Base-by-base conservation (phyloP, 2,113 vertebrate genomes). In the Hemichromis elongatus region DNA sequence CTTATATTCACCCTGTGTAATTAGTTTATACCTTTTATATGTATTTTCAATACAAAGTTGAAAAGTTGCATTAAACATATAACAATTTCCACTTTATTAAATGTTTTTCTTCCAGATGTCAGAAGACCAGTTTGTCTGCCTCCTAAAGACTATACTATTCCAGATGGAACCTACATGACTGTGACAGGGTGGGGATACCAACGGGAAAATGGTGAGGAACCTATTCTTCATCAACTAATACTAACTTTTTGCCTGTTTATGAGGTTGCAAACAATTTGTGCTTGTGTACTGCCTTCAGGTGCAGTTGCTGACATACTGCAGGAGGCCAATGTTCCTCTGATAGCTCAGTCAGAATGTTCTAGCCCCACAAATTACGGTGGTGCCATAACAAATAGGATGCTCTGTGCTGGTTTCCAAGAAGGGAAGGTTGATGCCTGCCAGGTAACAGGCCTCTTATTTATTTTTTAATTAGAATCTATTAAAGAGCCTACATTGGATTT, bases 341-440 rank as follows among this genome's bases (percentile, higher is more conserved):
- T 99, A 4, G 90, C 94, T 79, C 42, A 19, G 3, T 7, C 4
- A 0, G 57, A 30, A 61, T 99, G 98, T 80, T 96, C 98, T 28
- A 92, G 90, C 6, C 82, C 89, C 1, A 1, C 50, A 0, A 83
- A 96, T 1, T 99, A 99, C 66, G 96, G 96, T 1, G 53, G 57
- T 0, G 55, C 91, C 1, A 88, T 99, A 40, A 97, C 96, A 0
- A 6, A 83, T 11, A 95, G 89, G 85, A 99, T 99, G 98, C 88
- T 99, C 75, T 99, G 98, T 13, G 98, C 98, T 0, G 98, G 98
- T 14, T 90, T 77, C 84, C 50, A 92, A 2, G 42, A 94, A 4
- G 98, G 98, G 0, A 92, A 93, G 0, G 95, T 97, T 57, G 98
- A 99, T 68, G 96, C 98, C 24, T 99, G 98, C 91, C 98, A 99